Evolutionary conservation across 2,797 vertebrate species (phyloP), one percentile per base, ranked within the genome.

Genomic region (Labroides dimidiatus): DNA sequence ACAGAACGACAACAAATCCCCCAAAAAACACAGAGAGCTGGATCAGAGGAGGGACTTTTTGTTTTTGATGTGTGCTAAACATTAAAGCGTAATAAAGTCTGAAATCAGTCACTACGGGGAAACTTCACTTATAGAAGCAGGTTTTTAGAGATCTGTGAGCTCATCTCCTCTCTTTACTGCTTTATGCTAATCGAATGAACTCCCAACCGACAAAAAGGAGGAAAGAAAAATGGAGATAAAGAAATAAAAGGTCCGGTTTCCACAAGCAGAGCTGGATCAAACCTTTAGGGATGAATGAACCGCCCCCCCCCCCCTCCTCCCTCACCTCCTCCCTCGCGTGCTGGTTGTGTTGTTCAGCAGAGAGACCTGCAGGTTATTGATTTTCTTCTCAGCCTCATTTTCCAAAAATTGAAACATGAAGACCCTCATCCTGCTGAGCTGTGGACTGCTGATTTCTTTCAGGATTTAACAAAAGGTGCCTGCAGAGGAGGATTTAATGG

Each of bases 1-100:
- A 44, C 36, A 57, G 6, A 27, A 57, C 45, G 21, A 64, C 61
- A n/a, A 45, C 58, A 50, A 61, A 44, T 81, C 4, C 17, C n/a
- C n/a, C n/a, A n/a, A 45, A 10, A 43, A 56, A 42, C 13, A 45
- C n/a, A 58, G 19, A n/a, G 37, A 36, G 16, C 47, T 1, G 20
- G n/a, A 44, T 51, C n/a, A 30, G 37, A 21, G n/a, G 37, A 39
- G 20, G n/a, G 42, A 54, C 52, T 60, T 27, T 72, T 42, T 44
- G 48, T 72, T 39, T 27, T 50, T 60, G 37, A 67, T 45, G 19
- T 53, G 24, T 13, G 6, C 33, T 44, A 50, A n/a, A 23, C 65
- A 33, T 50, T 47, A 14, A 52, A 23, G 17, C 10, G 53, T 57
- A 57, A 27, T 65, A 53, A 69, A 69, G 16, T 50, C 1, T 30